phyloP scores from a whole-genome alignment of 1,140 invertebrate genomes.

The Cepaea nemoralis region DNA sequence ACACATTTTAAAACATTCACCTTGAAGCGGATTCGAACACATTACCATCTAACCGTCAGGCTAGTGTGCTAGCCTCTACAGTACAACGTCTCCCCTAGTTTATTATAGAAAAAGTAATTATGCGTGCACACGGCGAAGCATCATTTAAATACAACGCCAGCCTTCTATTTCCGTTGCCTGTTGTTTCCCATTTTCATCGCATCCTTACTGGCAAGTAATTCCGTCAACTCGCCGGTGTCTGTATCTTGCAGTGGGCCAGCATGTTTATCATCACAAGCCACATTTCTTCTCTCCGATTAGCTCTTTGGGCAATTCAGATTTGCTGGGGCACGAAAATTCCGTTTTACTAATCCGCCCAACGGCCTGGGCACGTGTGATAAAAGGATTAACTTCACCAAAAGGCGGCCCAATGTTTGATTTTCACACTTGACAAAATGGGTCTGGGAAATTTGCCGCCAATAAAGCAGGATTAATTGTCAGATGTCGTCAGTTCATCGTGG shows the following conservation, averaged over 20 bases:
- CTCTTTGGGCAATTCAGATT: not conserved
- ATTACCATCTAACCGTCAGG: too few species aligned
- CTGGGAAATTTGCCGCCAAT: not conserved
- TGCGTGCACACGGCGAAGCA: not conserved
- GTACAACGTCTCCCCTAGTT: not conserved
- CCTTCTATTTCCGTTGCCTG: not conserved
- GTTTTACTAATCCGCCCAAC: not conserved
- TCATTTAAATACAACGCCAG: not conserved
- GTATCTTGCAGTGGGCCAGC: not conserved
- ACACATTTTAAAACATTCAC: too few species aligned
- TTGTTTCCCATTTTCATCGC: not conserved
- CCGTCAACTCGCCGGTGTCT: not conserved
- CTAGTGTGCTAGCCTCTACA: too few species aligned
- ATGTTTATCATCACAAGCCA: not conserved
- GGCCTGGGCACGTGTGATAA: not conserved
- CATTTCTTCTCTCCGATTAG: not conserved
- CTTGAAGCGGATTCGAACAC: too few species aligned
- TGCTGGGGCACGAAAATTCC: not conserved
- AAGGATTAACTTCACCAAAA: not conserved
- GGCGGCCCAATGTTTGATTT: not conserved
- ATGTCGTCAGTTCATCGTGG: not conserved
- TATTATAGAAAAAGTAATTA: not conserved
- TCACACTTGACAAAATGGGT: not conserved
- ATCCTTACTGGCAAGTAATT: not conserved
- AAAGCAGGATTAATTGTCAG: constrained; percentile 7